Percentiles rank a stretch among this genome's conserved stretches.
These are phyloP conservation scores for Prionace glauca DNA, from an alignment of 2,797 vertebrate species.

Conservation along the genomic window DNA sequence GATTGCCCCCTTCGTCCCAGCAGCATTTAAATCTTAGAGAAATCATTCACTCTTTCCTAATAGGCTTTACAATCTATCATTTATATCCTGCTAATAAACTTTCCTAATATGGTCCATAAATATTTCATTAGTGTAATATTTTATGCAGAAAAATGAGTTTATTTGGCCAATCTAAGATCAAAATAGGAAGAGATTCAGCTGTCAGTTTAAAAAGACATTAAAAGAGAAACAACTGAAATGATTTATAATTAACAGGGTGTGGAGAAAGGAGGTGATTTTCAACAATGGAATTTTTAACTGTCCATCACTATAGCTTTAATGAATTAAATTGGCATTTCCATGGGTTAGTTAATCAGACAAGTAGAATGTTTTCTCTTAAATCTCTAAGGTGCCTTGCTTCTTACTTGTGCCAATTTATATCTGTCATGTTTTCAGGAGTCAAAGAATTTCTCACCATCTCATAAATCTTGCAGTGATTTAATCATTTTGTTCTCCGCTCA, in stretches of 20 bases:
- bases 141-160: constrained; percentile 19
- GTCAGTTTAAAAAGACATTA: not conserved
- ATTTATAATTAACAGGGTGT: constrained; percentile 6
- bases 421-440: not conserved
- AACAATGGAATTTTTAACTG: not conserved
- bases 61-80: constrained; percentile 6
- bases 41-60: not conserved
- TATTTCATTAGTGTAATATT: constrained; percentile 8
- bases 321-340: not conserved
- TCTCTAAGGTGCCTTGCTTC: not conserved
- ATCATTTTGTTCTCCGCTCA: not conserved
- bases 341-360: not conserved
- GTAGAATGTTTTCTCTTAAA: not conserved
- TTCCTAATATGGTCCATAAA: constrained; percentile 16
- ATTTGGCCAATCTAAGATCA: constrained; percentile 8
- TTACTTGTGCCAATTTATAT: not conserved
- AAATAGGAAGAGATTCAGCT: not conserved
- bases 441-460: not conserved
- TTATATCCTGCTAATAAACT: not conserved
- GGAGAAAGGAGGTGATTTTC: not conserved
- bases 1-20: no score
- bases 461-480: not conserved
- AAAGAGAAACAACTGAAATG: not conserved
- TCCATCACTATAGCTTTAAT: not conserved
- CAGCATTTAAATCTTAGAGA: not conserved